Evolutionary conservation across 2,797 vertebrate genomes (phyloP).

Genomic region (Acanthiza pusilla): DNA sequence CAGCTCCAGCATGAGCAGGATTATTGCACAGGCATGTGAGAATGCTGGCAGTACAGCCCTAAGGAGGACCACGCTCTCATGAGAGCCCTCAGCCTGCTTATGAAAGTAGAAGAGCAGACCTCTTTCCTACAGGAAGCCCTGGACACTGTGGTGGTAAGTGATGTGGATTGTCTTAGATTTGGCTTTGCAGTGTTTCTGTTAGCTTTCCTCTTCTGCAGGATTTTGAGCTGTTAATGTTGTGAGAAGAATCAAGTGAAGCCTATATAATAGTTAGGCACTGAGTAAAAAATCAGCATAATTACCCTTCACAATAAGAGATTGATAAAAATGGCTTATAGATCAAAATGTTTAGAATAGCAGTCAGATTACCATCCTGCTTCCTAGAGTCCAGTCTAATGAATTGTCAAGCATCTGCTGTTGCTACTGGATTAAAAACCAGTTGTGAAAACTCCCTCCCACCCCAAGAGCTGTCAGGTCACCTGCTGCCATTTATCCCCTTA

Average conservation of each 20-base stretch:
- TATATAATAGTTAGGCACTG: not conserved
- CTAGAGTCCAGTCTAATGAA: not conserved
- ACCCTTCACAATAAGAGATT: not conserved
- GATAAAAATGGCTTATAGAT: not conserved
- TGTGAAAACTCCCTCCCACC: not conserved
- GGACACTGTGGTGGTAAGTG: not conserved
- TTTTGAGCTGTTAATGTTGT: not conserved
- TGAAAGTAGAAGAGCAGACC: not conserved
- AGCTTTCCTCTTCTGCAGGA: not conserved
- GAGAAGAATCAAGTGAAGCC: not conserved
- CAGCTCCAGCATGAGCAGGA: not conserved
- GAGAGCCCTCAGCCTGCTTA: not conserved
- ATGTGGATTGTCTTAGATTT: not conserved
- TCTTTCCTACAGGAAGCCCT: not conserved
- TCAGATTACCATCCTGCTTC: not conserved
- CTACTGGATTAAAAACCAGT: not conserved
- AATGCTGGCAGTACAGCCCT: not conserved
- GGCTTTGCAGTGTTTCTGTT: not conserved
- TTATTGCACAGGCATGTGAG: not conserved
- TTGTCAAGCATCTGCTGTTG: not conserved
- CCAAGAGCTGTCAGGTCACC: not conserved
- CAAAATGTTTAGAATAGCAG: not conserved
- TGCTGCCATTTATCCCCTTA: not conserved
- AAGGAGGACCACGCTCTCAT: not conserved
- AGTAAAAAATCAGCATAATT: not conserved